phyloP scores from a whole-genome alignment of 2,888 invertebrate species.

The Scaptomyza cyrtandrae region DNA sequence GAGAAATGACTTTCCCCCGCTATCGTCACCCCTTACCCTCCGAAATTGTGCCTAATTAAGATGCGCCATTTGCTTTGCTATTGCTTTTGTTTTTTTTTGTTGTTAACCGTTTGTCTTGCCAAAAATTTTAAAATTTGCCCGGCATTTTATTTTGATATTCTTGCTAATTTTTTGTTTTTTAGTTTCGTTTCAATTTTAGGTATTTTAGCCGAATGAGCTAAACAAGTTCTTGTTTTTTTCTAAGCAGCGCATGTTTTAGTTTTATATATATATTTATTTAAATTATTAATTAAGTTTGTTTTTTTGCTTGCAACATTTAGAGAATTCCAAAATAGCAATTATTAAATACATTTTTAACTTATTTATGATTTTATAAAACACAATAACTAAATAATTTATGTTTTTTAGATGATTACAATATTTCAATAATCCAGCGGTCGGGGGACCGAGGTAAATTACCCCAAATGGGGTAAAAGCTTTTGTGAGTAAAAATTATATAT shows the following conservation, averaged over 20 bases:
- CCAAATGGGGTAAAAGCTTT: too few species aligned
- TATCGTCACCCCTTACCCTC: not conserved
- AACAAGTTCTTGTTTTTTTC: constrained; percentile 11
- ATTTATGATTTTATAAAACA: constrained; percentile 17
- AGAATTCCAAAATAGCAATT: constrained; percentile 64
- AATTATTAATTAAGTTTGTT: constrained; percentile 33
- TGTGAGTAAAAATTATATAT: too few species aligned
- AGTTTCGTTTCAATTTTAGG: constrained; percentile 35
- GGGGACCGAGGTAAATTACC: too few species aligned
- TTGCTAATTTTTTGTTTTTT: constrained; percentile 26
- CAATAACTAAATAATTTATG: constrained; percentile 9
- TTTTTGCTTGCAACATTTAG: constrained; percentile 49
- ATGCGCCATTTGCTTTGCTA: constrained; percentile 65
- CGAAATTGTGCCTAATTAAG: constrained; percentile 58
- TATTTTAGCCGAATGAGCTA: constrained; percentile 59
- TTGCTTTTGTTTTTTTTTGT: constrained; percentile 26
- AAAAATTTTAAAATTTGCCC: constrained; percentile 51
- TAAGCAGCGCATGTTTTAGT: constrained; percentile 48
- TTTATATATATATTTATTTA: constrained; percentile 43
- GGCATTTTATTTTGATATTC: constrained; percentile 45
- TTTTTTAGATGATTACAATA: constrained; percentile 5
- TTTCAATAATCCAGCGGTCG: not conserved
- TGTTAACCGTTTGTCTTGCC: constrained; percentile 54
- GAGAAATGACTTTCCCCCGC: constrained; percentile 32
- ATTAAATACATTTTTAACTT: constrained; percentile 16